Percentiles rank a stretch among this genome's conserved stretches.
These are phyloP conservation scores for Drosophila siamana DNA, from an alignment of 2,888 invertebrate genomes.

Conservation along the genomic window DNA sequence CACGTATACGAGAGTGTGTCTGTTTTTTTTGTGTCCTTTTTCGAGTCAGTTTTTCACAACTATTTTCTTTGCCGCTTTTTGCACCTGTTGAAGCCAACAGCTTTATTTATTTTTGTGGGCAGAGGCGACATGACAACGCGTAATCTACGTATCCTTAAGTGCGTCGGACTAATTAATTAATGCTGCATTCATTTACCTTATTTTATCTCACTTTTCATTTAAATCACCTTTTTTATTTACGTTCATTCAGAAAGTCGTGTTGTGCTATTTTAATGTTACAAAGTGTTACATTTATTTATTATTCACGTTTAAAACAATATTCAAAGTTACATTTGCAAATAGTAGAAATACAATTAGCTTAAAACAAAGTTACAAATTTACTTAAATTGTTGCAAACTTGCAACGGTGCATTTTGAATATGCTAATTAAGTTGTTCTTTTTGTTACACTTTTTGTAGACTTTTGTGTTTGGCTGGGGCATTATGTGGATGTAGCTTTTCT, in stretches of 20 bases:
- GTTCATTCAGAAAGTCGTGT: no score
- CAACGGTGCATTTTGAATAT: constrained; percentile 54
- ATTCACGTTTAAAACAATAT: constrained; percentile 7
- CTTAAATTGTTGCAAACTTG: constrained; percentile 30
- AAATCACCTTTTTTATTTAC: neutral
- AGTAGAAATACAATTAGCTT: constrained; percentile 34
- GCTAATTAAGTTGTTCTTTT: constrained; percentile 56
- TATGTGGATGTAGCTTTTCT: constrained; percentile 7
- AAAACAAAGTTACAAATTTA: constrained; percentile 21
- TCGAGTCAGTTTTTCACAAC: constrained; percentile 17
- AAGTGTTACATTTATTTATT: constrained; percentile 45
- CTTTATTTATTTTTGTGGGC: neutral
- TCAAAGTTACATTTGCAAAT: constrained; percentile 9
- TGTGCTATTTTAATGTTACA: constrained; percentile 1
- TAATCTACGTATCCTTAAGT: neutral
- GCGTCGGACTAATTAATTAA: neutral
- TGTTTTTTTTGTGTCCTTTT: constrained; percentile 1
- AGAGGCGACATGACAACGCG: neutral
- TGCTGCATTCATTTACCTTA: no score
- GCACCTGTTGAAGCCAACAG: constrained; percentile 62
- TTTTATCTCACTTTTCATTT: neutral
- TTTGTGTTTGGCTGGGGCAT: constrained; percentile 14
- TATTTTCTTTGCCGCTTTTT: constrained; percentile 31
- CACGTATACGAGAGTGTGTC: neutral
- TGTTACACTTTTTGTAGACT: constrained; percentile 17